These are phyloP conservation scores for Drosophila melanica DNA, from an alignment of 1,140 invertebrate genomes.

Conservation along the genomic window DNA sequence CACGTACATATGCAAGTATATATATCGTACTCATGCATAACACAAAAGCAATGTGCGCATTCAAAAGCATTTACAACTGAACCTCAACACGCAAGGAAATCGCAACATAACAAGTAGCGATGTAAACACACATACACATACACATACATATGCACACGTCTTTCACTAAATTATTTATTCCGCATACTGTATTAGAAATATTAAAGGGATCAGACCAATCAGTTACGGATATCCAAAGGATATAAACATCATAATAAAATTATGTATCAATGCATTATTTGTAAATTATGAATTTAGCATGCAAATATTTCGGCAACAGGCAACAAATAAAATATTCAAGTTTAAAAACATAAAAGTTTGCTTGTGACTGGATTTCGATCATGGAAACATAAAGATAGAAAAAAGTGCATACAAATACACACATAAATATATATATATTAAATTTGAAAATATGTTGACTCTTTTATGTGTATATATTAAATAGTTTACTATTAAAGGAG, in stretches of 20 bases:
- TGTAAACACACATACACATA: conserved; percentile 7
- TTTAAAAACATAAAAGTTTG: too few relatives aligned
- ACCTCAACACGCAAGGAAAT: conserved; percentile 42
- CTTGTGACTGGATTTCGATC: too few relatives aligned
- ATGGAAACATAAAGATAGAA: too few relatives aligned
- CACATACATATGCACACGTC: not conserved
- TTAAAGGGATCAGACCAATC: not conserved
- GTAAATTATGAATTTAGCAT: too few relatives aligned
- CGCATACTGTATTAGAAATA: not conserved
- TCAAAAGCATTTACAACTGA: conserved; percentile 48
- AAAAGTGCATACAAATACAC: too few relatives aligned
- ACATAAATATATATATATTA: too few relatives aligned
- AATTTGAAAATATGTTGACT: too few relatives aligned
- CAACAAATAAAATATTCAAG: too few relatives aligned
- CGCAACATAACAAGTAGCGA: conserved; percentile 35
- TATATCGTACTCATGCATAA: conserved; percentile 11
- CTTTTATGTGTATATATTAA: not conserved
- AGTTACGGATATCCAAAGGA: not conserved
- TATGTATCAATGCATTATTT: not conserved
- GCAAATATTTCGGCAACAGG: too few relatives aligned
- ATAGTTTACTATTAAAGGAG: not conserved
- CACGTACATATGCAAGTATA: not conserved
- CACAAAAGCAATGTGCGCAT: conserved; percentile 34
- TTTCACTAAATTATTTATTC: not conserved
- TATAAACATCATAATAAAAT: not conserved